phyloP scores from a whole-genome alignment of 2,888 invertebrate genomes.

The Troilus luridus region DNA sequence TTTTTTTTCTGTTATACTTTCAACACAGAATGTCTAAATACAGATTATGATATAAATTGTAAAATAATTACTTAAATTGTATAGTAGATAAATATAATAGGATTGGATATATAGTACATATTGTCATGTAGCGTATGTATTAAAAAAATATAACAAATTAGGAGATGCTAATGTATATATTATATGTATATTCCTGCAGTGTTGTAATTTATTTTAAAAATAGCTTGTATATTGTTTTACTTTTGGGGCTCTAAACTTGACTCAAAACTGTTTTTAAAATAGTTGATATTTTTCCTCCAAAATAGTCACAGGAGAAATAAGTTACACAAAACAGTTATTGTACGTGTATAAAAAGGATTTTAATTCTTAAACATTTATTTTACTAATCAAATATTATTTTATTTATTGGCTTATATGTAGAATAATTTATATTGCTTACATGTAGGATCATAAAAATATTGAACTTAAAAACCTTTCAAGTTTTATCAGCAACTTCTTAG shows the following conservation, averaged over 20 bases:
- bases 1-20: neutral
- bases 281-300: neutral
- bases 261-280: neutral
- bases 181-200: conserved; percentile 42
- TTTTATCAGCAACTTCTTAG: neutral
- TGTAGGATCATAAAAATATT: neutral
- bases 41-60: neutral
- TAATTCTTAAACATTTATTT: conserved; percentile 13
- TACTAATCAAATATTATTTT: neutral
- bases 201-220: conserved; percentile 35
- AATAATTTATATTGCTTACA: neutral
- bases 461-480: neutral
- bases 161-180: conserved; percentile 50
- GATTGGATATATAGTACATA: conserved; percentile 33
- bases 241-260: conserved; percentile 23
- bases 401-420: neutral
- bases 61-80: conserved; percentile 46
- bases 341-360: neutral
- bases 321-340: neutral
- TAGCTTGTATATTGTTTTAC: conserved; percentile 13
- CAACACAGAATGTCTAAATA: conserved; percentile 17
- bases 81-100: conserved; percentile 38
- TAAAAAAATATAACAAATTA: conserved; percentile 38
- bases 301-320: neutral
- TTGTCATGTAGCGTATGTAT: conserved; percentile 22